These are phyloP conservation scores for Drosophila melanica DNA, from an alignment of 1,140 invertebrate species.

Conservation along the genomic window DNA sequence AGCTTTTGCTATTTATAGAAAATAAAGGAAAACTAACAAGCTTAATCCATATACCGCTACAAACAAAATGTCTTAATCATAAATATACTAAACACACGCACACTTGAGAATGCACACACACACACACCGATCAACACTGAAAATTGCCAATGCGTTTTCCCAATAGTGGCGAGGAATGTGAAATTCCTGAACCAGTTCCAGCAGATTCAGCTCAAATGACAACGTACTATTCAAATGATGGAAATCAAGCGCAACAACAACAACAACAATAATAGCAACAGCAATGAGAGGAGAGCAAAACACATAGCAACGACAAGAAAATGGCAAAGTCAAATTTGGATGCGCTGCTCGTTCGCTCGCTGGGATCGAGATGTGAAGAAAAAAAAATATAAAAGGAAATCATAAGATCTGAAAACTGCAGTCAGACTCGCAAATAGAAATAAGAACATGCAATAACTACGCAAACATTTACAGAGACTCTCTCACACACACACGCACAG, in stretches of 20 bases:
- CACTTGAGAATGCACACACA: slow-evolving; percentile 3
- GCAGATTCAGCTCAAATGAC: slow-evolving; percentile 33
- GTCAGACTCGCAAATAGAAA: slow-evolving; percentile 38
- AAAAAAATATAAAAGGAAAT: slow-evolving; percentile 34
- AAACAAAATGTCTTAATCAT: background rate
- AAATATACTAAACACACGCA: slow-evolving; percentile 1
- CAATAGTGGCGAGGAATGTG: slow-evolving; percentile 34
- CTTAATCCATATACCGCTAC: background rate
- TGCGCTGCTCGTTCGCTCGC: background rate
- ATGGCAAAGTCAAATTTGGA: slow-evolving; percentile 47
- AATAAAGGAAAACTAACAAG: no score
- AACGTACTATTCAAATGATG: slow-evolving; percentile 57
- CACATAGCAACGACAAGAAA: slow-evolving; percentile 13
- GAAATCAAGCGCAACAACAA: slow-evolving; percentile 29
- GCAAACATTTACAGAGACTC: slow-evolving; percentile 25
- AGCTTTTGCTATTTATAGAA: no score
- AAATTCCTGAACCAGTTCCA: slow-evolving; percentile 47
- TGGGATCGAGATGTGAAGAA: slow-evolving; percentile 21
- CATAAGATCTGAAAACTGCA: slow-evolving; percentile 49
- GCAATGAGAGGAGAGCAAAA: background rate
- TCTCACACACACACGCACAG: slow-evolving; percentile 9
- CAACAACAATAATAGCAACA: slow-evolving; percentile 1
- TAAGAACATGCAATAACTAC: slow-evolving; percentile 53
- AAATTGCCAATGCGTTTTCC: slow-evolving; percentile 15
- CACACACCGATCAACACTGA: slow-evolving; percentile 5